Base-by-base conservation (phyloP, 1,140 invertebrate species). In the Atta texana region DNA sequence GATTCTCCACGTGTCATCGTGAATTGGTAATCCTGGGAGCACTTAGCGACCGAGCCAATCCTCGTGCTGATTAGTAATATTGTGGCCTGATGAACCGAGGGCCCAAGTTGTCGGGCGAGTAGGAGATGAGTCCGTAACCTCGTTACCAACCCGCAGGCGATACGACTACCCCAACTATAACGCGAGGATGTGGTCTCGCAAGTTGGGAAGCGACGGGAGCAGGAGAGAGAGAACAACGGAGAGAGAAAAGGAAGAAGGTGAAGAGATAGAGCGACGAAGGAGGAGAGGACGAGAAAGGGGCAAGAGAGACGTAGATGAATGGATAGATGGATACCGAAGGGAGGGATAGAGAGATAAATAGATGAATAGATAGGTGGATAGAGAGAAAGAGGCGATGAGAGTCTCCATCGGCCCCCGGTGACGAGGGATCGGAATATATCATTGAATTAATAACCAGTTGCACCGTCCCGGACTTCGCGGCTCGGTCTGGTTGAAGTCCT, bases 11-110 rank as follows among this genome's bases (percentile, higher is more conserved):
- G 77, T 88, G 82, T 86, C 89, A 92, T 82, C 81, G 90, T 93
- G 94, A 95, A 95, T 94, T 94, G 94, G 92, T 93, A 94, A 94
- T 95, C 88, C 92, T 92, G 84, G 86, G 89, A 90, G 86, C 93
- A 94, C 93, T 95, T 94, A 94, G 91, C 87, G 77, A 64, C 85
- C 88, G 87, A 93, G 88, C 92, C 94, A 94, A 95, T 95, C 90
- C 93, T 93, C 89, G 87, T 88, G 92, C 93, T 95, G 94, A 95
- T 95, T 95, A 94, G 94, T 95, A 95, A 95, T 95, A 95, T 95
- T 95, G 94, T 95, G 93, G 94, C 93, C 94, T 95, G 94, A 95
- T 94, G 94, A 95, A 94, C 94, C 92, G 93, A 93, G 92, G 93
- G 90, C 91, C 91, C 91, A 93, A 94, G 92, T 93, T 93, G 92